These are phyloP conservation scores for Lates japonicus DNA, from an alignment of 2,797 vertebrate species.

Conservation along the genomic window DNA sequence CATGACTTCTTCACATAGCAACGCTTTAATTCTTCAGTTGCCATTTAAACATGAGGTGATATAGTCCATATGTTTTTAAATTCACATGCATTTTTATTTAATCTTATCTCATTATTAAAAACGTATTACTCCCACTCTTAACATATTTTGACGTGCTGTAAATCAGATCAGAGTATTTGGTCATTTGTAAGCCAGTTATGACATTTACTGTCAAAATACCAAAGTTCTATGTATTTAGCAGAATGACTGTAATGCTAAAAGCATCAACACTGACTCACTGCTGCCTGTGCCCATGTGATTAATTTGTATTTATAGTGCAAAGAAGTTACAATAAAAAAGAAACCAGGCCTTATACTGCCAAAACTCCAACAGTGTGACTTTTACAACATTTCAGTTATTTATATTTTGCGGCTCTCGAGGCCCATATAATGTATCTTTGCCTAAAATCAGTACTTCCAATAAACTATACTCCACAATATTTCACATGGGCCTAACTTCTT, in stretches of 20 bases:
- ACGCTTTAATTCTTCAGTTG: neutral
- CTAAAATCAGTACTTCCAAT: conserved; percentile 13
- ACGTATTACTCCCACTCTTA: neutral
- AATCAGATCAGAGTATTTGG: conserved; percentile 4
- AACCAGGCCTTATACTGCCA: conserved; percentile 18
- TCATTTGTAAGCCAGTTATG: conserved; percentile 17
- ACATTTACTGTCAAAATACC: conserved; percentile 40
- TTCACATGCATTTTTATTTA: neutral
- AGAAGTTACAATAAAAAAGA: conserved; percentile 23
- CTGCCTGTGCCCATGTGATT: conserved; percentile 26
- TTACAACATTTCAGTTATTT: conserved; percentile 14
- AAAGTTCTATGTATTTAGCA: conserved; percentile 24
- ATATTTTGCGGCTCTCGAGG: conserved; percentile 16
- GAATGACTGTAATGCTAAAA: conserved; percentile 29
- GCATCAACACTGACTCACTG: conserved; percentile 29
- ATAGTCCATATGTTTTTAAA: neutral
- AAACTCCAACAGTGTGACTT: conserved; percentile 8
- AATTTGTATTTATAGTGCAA: conserved; percentile 28
- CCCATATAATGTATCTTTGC: conserved; percentile 9
- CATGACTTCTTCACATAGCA: neutral
- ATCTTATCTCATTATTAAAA: neutral
- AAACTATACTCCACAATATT: conserved; percentile 14
- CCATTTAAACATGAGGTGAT: neutral
- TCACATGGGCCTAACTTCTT: neutral
- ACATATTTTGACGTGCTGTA: conserved; percentile 15